phyloP scores from a whole-genome alignment of 2,797 vertebrate species.

The Pantherophis vulpinus region DNA sequence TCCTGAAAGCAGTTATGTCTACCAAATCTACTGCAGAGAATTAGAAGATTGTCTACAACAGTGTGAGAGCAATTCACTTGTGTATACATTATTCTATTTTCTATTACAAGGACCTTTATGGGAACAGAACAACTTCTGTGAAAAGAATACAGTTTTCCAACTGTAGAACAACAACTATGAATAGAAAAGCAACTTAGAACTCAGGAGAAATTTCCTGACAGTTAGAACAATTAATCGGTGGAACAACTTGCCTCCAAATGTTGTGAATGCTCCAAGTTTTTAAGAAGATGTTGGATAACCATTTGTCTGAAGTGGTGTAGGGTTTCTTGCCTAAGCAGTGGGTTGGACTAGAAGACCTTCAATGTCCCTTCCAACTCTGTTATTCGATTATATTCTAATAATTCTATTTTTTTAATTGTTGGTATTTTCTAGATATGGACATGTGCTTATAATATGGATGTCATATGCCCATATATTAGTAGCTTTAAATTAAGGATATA shows the following conservation, averaged over 20 bases:
- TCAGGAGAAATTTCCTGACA: no score
- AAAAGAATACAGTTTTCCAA: background rate
- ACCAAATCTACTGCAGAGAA: background rate
- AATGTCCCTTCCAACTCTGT: no score
- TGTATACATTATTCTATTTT: background rate
- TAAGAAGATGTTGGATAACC: no score
- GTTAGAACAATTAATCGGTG: no score
- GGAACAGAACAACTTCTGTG: background rate
- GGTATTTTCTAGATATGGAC: background rate
- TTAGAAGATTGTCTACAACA: background rate
- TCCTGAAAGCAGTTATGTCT: background rate
- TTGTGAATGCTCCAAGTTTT: no score
- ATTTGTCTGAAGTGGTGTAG: no score
- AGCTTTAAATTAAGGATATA: background rate
- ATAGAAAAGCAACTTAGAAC: no score
- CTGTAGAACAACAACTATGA: background rate
- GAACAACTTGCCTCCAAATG: no score
- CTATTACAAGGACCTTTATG: background rate
- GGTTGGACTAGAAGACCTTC: no score
- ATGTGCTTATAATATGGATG: background rate
- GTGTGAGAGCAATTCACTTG: background rate
- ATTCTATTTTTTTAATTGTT: background rate
- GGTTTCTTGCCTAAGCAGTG: no score
- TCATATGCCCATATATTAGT: background rate
- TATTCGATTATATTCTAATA: background rate